Evolutionary conservation across 2,888 invertebrate genomes (phyloP).

Genomic region (Xestia c-nigrum): DNA sequence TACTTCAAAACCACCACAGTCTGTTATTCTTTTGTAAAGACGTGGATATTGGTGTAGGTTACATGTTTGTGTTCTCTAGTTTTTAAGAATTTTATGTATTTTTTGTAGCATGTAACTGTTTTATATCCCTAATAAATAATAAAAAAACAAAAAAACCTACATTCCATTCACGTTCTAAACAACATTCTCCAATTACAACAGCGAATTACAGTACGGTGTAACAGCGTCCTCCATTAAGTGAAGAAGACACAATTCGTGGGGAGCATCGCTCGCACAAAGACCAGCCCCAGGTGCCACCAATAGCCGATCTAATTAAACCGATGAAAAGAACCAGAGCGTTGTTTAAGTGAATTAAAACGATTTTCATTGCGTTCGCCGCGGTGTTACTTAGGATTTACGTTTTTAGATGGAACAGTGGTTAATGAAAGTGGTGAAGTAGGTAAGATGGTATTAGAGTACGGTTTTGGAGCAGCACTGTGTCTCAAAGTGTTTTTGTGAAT

Average conservation of each 20-base stretch:
- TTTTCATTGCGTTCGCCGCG: slow-evolving; percentile 67
- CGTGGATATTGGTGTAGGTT: too few species aligned
- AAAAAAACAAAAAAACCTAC: background rate
- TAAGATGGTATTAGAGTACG: slow-evolving; percentile 19
- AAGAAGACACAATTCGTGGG: slow-evolving; percentile 78
- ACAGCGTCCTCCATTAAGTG: slow-evolving; percentile 71
- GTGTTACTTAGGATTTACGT: slow-evolving; percentile 72
- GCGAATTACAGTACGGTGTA: slow-evolving; percentile 67
- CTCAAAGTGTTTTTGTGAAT: background rate
- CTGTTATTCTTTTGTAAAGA: too few species aligned
- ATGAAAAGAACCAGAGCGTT: slow-evolving; percentile 79
- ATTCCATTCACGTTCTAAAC: slow-evolving; percentile 4
- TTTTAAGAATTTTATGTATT: too few species aligned
- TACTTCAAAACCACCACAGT: background rate
- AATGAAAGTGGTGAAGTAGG: slow-evolving; percentile 49
- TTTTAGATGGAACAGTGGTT: slow-evolving; percentile 58
- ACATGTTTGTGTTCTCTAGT: too few species aligned
- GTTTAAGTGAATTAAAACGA: slow-evolving; percentile 80
- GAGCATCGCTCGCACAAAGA: slow-evolving; percentile 70
- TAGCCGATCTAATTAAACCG: slow-evolving; percentile 84
- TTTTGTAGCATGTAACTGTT: too few species aligned
- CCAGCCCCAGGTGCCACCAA: slow-evolving; percentile 84
- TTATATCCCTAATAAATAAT: too few species aligned
- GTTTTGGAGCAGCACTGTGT: background rate
- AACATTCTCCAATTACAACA: slow-evolving; percentile 18